Evolutionary conservation across 2,113 vertebrate genomes (phyloP).

Genomic region (Rhinopomastus cyanomelas): DNA sequence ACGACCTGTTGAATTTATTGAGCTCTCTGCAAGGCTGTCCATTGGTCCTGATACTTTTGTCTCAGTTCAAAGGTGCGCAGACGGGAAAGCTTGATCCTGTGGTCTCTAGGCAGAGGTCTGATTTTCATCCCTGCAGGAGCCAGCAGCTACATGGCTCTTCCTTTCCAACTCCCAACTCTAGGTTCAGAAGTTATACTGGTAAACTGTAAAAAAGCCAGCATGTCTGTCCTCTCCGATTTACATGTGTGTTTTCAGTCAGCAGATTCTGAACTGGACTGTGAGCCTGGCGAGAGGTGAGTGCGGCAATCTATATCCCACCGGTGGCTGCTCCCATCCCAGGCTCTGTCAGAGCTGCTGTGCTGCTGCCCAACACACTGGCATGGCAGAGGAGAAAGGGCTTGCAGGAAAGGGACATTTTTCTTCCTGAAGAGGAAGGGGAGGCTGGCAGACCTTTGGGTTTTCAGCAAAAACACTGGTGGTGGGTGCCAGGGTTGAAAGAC

Average conservation of each 20-base stretch:
- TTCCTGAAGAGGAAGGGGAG: not conserved
- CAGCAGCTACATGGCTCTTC: not conserved
- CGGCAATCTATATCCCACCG: not conserved
- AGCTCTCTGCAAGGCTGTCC: not conserved
- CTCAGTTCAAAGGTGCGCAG: not conserved
- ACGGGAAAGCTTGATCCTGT: not conserved
- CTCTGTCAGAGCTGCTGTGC: not conserved
- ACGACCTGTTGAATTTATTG: not conserved
- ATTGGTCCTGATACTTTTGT: not conserved
- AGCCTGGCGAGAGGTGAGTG: slow-evolving; percentile 43
- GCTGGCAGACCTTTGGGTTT: not conserved
- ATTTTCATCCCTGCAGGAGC: not conserved
- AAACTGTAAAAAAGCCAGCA: not conserved
- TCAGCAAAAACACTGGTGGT: fast-evolving
- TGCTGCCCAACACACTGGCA: not conserved
- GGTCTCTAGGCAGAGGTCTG: not conserved
- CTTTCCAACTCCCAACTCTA: not conserved
- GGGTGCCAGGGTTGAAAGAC: not conserved
- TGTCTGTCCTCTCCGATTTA: not conserved
- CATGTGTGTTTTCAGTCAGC: slow-evolving; percentile 48
- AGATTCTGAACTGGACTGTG: slow-evolving; percentile 11
- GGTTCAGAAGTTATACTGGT: not conserved
- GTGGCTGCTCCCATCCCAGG: fast-evolving
- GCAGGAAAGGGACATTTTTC: not conserved
- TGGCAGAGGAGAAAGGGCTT: fast-evolving